Percentiles rank a stretch among this genome's conserved stretches.
These are phyloP conservation scores for Lydus trimaculatus DNA, from an alignment of 2,888 invertebrate species.

Conservation along the genomic window DNA sequence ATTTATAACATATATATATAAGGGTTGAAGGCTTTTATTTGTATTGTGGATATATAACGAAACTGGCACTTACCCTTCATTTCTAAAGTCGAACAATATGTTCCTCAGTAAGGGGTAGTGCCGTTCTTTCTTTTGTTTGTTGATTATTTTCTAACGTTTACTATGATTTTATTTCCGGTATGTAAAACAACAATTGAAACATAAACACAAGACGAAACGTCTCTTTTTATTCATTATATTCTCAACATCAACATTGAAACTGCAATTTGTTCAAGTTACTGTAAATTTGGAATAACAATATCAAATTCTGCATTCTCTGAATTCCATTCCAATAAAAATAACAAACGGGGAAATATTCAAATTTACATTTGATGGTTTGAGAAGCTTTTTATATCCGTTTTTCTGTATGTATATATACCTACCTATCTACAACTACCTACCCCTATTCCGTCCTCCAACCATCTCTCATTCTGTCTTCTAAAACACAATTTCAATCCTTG, in stretches of 20 bases:
- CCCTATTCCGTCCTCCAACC: background rate
- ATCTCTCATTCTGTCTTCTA: conserved; percentile 5
- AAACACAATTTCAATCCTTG: background rate
- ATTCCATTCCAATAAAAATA: conserved; percentile 41
- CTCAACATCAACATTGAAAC: conserved; percentile 27
- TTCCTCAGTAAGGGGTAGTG: conserved; percentile 38
- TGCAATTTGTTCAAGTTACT: conserved; percentile 35
- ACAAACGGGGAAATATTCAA: conserved; percentile 47
- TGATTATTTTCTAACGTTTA: background rate
- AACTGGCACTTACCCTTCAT: conserved; percentile 45
- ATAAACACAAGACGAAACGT: background rate
- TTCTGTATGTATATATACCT: background rate
- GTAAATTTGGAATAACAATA: conserved; percentile 45
- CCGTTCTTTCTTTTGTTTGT: background rate
- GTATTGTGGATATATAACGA: conserved; percentile 49
- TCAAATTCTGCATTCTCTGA: conserved; percentile 40
- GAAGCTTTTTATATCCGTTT: conserved; percentile 19
- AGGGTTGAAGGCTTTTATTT: conserved; percentile 40
- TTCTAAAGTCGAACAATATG: conserved; percentile 49
- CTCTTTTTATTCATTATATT: conserved; percentile 22
- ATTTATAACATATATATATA: conserved; percentile 41
- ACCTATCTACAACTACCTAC: background rate
- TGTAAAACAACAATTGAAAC: background rate
- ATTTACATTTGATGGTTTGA: conserved; percentile 42
- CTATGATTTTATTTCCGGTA: background rate